Evolutionary conservation across 2,113 vertebrate species (phyloP), one percentile per base, ranked within the genome.

Genomic region (Perca fluviatilis): DNA sequence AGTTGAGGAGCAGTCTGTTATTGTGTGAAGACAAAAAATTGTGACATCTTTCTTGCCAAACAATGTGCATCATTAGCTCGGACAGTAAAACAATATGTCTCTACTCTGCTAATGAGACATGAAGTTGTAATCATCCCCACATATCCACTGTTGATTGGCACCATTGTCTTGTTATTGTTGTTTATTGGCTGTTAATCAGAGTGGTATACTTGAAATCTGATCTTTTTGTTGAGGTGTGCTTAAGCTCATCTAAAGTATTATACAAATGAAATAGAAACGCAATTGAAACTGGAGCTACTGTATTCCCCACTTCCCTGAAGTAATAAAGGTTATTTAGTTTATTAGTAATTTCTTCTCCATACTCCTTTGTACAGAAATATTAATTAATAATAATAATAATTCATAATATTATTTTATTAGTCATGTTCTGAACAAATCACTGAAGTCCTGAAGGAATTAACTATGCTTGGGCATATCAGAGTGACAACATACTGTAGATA

Each of bases 291-390:
- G 12, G 5, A 74, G 47, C 78, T 16, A 2, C 0, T 73, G 30
- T 74, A 66, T 57, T 84, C 23, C 51, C 77, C 51, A 51, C 43
- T 36, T 74, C 80, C 74, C 84, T 61, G 2, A 71, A 80, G 65
- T 57, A 61, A 74, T 67, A 11, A 81, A 80, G 30, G 25, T 0
- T 57, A 12, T 81, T 69, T 16, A 7, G 5, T 84, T 70, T 66
- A 64, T 74, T 67, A 19, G 53, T 81, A 19, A 53, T 82, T 82
- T 80, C 14, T 50, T 69, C 54, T 63, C 63, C 21, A 30, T 47
- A 16, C 10, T 27, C 6, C 60, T 56, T 73, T 60, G 15, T 13
- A 47, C 40, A 71, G 40, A 70, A 50, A 23, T 46, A 18, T 25
- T 1, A 25, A 25, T 25, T 25, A 25, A 25, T 25, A 25, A 25